Evolutionary conservation across 2,797 vertebrate species (phyloP).

Genomic region (Octomys mimax): DNA sequence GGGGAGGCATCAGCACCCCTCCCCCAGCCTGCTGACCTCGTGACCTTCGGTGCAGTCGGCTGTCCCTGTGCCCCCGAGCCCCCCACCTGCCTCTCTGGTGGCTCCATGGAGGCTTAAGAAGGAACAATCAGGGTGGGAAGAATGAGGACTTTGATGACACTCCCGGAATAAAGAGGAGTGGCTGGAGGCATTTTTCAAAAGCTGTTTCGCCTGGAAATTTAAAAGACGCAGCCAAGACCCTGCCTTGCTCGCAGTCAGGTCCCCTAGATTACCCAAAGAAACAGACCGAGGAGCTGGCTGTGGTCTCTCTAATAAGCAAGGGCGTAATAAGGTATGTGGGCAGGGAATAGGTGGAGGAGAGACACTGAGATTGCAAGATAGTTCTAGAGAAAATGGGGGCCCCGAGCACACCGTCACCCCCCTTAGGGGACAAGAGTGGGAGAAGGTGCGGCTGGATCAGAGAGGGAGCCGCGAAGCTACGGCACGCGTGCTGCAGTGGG

Average conservation of each 20-base stretch:
- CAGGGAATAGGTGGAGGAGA: background rate
- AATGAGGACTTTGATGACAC: too few relatives aligned
- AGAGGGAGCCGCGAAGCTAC: background rate
- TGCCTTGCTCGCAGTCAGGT: background rate
- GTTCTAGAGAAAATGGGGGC: too few relatives aligned
- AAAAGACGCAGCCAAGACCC: background rate
- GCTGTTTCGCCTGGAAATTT: background rate
- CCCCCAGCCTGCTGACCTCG: background rate
- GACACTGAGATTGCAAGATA: fast-evolving
- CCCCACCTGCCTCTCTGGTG: fast-evolving
- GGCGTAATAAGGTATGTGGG: fast-evolving
- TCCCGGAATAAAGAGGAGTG: background rate
- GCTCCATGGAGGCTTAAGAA: fast-evolving
- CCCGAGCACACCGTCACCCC: fast-evolving
- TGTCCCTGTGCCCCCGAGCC: fast-evolving
- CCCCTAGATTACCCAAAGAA: background rate
- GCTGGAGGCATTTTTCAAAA: background rate
- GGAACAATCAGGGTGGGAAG: fast-evolving
- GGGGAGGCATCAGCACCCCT: background rate
- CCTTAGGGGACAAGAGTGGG: fast-evolving
- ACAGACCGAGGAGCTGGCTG: background rate
- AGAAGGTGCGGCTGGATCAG: fast-evolving
- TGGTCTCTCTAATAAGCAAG: too few relatives aligned
- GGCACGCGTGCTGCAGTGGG: background rate
- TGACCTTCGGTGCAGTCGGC: background rate